Evolutionary conservation across 2,797 vertebrate genomes (phyloP), one percentile per base, ranked within the genome.

Genomic region (Hephaestus fuliginosus): DNA sequence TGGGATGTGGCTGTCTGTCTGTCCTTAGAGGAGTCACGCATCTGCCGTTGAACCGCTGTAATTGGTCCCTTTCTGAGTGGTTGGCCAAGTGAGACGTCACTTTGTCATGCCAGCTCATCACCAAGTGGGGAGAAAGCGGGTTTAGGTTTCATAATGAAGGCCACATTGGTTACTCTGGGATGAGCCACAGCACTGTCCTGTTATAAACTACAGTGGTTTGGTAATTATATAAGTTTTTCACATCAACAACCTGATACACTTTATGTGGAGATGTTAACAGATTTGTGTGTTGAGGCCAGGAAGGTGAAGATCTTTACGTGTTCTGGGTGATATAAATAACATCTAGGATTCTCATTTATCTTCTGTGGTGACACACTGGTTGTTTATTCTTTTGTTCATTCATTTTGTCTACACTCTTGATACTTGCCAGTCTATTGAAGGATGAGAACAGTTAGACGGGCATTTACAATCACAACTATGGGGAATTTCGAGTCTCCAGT

Each of bases 81-180:
- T 64, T 74, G 73, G 78, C 76, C 84, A 76, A 92, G 76, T 84
- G 76, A 91, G 84, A 91, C 62, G 82, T 91, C 83, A 92, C 71
- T 52, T 53, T 68, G 63, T 58, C 75, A 44, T 81, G 79, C 83
- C 84, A 86, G 78, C 76, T 93, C 88, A 89, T 89, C 78, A 60
- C 73, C 60, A 70, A 80, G 83, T 57, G 62, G 56, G 48, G 68
- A 78, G 64, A 86, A 83, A 71, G 72, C 11, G 12, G 79, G 46
- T 86, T 88, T 83, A 36, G 80, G 82, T 85, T 91, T 82, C 73
- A 83, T 88, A 78, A 88, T 81, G 74, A 85, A 76, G 28, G 69
- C 74, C 86, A 81, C 90, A 79, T 70, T 87, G 87, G 86, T 87
- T 78, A 77, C 75, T 57, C 25, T 76, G 60, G 80, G 87, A 90